Evolutionary conservation across 2,888 invertebrate genomes (phyloP).

Genomic region (Apodemia duryi): DNA sequence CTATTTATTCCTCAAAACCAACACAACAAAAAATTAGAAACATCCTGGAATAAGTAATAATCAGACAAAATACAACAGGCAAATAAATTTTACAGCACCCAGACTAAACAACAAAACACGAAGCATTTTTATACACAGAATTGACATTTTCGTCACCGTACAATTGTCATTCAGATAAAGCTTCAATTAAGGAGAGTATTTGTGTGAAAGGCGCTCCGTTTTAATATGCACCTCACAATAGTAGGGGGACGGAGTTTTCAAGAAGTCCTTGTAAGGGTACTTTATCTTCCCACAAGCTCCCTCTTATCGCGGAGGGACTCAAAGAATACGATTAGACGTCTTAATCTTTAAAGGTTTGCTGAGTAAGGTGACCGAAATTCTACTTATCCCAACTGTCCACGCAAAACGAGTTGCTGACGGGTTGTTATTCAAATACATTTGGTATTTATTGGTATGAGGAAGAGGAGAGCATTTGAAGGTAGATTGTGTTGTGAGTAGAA

Average conservation of each 20-base stretch:
- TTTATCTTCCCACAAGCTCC: slow-evolving; percentile 69
- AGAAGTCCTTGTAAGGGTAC: slow-evolving; percentile 63
- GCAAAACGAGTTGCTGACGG: slow-evolving; percentile 17
- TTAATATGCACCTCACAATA: slow-evolving; percentile 75
- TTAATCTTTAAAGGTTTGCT: slow-evolving; percentile 57
- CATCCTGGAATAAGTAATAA: too few relatives aligned
- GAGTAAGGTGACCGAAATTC: slow-evolving; percentile 35
- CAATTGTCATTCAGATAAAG: slow-evolving; percentile 56
- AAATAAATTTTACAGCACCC: not conserved
- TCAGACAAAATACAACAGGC: not conserved
- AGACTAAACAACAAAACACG: slow-evolving; percentile 21
- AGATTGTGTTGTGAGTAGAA: not conserved
- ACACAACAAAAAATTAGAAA: too few relatives aligned
- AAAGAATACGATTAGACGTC: slow-evolving; percentile 60
- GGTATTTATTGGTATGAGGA: slow-evolving; percentile 4
- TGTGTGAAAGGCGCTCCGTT: slow-evolving; percentile 57
- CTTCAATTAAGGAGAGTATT: slow-evolving; percentile 63
- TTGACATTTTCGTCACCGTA: slow-evolving; percentile 56
- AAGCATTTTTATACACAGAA: slow-evolving; percentile 45
- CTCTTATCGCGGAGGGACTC: slow-evolving; percentile 50
- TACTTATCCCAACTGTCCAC: slow-evolving; percentile 23
- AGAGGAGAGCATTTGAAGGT: not conserved
- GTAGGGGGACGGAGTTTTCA: slow-evolving; percentile 65
- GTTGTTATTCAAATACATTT: slow-evolving; percentile 5
- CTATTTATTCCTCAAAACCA: too few relatives aligned